These are phyloP conservation scores for Horisme vitalbata DNA, from an alignment of 2,888 invertebrate species.

Conservation along the genomic window DNA sequence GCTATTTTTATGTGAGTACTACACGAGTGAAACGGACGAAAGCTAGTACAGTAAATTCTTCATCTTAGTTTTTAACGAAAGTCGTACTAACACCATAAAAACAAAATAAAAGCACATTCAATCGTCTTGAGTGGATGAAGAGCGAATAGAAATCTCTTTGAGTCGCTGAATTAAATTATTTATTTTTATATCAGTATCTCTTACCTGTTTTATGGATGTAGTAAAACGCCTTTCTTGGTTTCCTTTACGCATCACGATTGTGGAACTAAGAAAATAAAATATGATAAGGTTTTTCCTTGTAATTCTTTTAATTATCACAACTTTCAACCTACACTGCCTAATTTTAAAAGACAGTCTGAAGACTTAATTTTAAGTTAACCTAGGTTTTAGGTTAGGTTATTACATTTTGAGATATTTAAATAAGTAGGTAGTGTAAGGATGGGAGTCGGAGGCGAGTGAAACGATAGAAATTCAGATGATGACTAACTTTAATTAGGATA, in stretches of 20 bases:
- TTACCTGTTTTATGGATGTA: constrained; percentile 49
- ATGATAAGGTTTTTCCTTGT: constrained; percentile 24
- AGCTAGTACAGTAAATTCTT: too few relatives aligned
- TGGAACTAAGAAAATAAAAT: constrained; percentile 6
- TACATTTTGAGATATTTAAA: too few relatives aligned
- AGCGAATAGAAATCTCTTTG: constrained; percentile 23
- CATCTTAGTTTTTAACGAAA: not conserved
- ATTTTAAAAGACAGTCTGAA: too few relatives aligned
- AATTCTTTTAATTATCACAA: too few relatives aligned
- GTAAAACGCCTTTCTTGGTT: constrained; percentile 45
- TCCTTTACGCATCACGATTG: constrained; percentile 32
- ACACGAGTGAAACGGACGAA: not conserved
- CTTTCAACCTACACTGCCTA: too few relatives aligned
- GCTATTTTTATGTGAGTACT: too few relatives aligned
- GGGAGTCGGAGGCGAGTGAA: too few relatives aligned
- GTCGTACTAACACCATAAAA: constrained; percentile 10
- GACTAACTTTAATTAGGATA: too few relatives aligned
- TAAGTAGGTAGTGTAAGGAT: too few relatives aligned
- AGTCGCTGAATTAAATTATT: constrained; percentile 53
- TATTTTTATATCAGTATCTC: constrained; percentile 53
- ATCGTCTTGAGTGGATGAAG: constrained; percentile 16
- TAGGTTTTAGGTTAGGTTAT: too few relatives aligned
- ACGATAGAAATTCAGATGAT: too few relatives aligned
- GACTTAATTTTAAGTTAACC: too few relatives aligned
- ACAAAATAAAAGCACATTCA: constrained; percentile 13